Conservation (phyloP, 1,140 invertebrate species). For the Magallana gigas region DNA sequence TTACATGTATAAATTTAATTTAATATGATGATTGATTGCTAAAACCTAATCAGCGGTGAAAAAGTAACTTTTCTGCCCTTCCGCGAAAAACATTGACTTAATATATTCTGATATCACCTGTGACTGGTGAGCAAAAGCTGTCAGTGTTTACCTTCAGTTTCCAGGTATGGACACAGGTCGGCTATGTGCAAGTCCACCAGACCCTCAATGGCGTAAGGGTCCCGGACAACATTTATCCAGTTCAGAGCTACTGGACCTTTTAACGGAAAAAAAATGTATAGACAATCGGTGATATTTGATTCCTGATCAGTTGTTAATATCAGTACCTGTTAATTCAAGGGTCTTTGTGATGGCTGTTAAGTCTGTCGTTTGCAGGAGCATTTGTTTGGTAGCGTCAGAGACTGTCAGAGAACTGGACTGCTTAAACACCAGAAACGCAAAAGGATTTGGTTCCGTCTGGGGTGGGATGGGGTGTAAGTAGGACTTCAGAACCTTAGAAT, state of each 20-base stretch:
- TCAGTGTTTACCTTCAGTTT: not conserved
- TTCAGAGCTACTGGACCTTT: not conserved
- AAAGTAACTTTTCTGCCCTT: too few relatives aligned
- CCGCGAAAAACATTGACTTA: too few relatives aligned
- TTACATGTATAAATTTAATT: too few relatives aligned
- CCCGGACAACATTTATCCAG: constrained; percentile 10
- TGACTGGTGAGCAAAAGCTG: too few relatives aligned
- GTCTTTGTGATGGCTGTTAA: not conserved
- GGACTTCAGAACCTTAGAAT: not conserved
- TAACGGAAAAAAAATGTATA: too few relatives aligned
- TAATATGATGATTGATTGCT: too few relatives aligned
- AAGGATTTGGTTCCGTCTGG: constrained; percentile 8
- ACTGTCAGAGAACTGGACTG: not conserved
- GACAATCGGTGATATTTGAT: too few relatives aligned
- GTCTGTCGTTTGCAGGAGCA: not conserved
- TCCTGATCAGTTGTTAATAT: too few relatives aligned
- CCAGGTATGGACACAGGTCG: not conserved
- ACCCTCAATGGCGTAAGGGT: not conserved
- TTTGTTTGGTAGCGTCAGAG: not conserved
- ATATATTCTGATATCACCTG: too few relatives aligned
- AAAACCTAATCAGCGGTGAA: too few relatives aligned
- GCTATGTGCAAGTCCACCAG: not conserved
- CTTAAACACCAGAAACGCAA: not conserved
- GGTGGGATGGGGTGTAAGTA: not conserved
- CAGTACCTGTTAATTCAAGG: not conserved